Base-by-base conservation (phyloP, 23 tunicate species). In the Diplosoma virens region DNA sequence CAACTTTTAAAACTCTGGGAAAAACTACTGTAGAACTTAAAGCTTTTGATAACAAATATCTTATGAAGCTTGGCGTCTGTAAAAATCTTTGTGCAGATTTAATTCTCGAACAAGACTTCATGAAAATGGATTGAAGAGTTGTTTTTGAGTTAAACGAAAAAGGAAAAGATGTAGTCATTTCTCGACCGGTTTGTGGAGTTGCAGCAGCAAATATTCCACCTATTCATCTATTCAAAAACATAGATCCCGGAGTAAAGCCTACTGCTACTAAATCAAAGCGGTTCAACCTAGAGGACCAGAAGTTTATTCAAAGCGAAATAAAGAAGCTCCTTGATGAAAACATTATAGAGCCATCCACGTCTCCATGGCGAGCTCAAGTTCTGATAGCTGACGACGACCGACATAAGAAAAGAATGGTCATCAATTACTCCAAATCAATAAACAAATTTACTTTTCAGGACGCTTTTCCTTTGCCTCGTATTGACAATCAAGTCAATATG, bases 291-390 rank as follows among this genome's bases (percentile, higher is more conserved):
- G 75, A 63, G 0, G 64, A 53, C 24, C 32, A 66, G 5, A 31
- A 66, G 30, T 61, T 27, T 29, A 61, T 61, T 61, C n/a, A 29
- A 4, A 24, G 5, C 5, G 75, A 68, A 35, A 24, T 68, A 37
- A 36, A 5, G 9, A 68, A 68, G 28, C 56, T 68, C 9, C 55
- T 73, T 5, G 55, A 32, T 17, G 65, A 73, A 25, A 32, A 71
- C 27, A 27, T 73, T 17, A 53, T 73, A 3, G 79, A 73, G 52
- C 65, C 71, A 2, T 48, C 65, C 11, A 4, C 3, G 14, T 73
- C 79, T 4, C 79, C 79, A 3, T 56, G 79, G 79, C 48, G 72
- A 33, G 79, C 79, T 23, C 79, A 73, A 73, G 64, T 53, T 14
- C 22, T 73, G n/a, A 67, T 73, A 3, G 7, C 79, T 25, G 6